A percentile compares a stretch with the other conserved stretches of the same genome.
phyloP scores from a whole-genome alignment of 1,140 invertebrate genomes.

The Pseudomyrmex cubaensis region DNA sequence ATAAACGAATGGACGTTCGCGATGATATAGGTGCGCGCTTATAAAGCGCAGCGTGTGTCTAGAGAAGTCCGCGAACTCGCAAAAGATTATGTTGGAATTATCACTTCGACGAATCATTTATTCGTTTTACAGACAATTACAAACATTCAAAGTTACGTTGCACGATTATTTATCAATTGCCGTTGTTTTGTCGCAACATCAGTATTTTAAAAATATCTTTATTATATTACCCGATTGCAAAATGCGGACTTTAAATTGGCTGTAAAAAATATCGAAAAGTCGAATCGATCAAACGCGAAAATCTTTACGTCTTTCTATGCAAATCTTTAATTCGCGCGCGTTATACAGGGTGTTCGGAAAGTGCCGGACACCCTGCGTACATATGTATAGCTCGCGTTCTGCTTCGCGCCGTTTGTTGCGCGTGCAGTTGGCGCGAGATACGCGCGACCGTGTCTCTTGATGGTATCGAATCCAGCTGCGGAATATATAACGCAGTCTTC shows the following conservation, averaged over 20 bases:
- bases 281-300: no score
- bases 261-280: not conserved
- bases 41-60: constrained; percentile 6
- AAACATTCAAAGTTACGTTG: not conserved
- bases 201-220: not conserved
- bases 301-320: no score
- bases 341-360: no score
- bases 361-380: no score
- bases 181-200: not conserved
- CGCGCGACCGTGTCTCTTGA: not conserved
- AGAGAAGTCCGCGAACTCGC: not conserved
- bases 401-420: no score
- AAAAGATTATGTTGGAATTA: constrained; percentile 36
- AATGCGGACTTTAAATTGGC: not conserved
- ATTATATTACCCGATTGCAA: not conserved
- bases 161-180: not conserved
- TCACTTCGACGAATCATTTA: constrained; percentile 44
- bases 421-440: no score
- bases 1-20: constrained; percentile 53
- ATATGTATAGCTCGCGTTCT: no score
- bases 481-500: constrained; percentile 15
- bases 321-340: no score
- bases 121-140: constrained; percentile 4
- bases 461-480: not conserved
- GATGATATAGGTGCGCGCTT: constrained; percentile 11